Conservation (phyloP, 2,888 invertebrate genomes). For the Cheilosia vernalis region DNA sequence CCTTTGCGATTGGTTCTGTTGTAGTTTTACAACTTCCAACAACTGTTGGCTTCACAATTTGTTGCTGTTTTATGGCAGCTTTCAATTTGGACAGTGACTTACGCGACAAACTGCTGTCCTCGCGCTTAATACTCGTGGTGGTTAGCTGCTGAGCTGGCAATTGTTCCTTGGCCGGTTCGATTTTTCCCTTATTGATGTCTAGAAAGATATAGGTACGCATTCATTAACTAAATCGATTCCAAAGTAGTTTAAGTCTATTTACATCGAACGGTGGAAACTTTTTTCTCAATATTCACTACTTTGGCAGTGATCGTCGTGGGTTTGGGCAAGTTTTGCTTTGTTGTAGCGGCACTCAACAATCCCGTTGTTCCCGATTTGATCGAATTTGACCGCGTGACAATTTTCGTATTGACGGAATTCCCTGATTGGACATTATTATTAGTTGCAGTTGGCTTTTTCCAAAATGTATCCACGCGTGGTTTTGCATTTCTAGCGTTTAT, state of each 20-base stretch:
- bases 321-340: conserved; percentile 68
- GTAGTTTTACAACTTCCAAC: conserved; percentile 47
- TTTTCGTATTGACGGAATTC: conserved; percentile 51
- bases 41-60: conserved; percentile 14
- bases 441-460: conserved; percentile 79
- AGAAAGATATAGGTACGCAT: conserved; percentile 64
- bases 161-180: conserved; percentile 43
- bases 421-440: conserved; percentile 56
- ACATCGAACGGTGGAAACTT: conserved; percentile 77
- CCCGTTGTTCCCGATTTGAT: conserved; percentile 76
- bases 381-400: conserved; percentile 79
- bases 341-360: conserved; percentile 54
- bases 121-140: conserved; percentile 78
- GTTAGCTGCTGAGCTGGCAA: conserved; percentile 36
- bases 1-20: conserved; percentile 58
- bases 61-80: conserved; percentile 77
- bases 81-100: conserved; percentile 81
- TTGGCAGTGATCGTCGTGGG: conserved; percentile 79
- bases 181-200: conserved; percentile 61
- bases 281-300: conserved; percentile 78
- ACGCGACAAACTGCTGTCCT: conserved; percentile 81
- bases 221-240: conserved; percentile 59
- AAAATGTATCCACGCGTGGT: conserved; percentile 82
- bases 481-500: conserved; percentile 81
- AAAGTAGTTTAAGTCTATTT: conserved; percentile 41